A percentile compares a stretch with the other conserved stretches of the same genome.
Evolutionary conservation across 2,888 invertebrate genomes (phyloP).

Genomic region (Eupithecia centaureata): DNA sequence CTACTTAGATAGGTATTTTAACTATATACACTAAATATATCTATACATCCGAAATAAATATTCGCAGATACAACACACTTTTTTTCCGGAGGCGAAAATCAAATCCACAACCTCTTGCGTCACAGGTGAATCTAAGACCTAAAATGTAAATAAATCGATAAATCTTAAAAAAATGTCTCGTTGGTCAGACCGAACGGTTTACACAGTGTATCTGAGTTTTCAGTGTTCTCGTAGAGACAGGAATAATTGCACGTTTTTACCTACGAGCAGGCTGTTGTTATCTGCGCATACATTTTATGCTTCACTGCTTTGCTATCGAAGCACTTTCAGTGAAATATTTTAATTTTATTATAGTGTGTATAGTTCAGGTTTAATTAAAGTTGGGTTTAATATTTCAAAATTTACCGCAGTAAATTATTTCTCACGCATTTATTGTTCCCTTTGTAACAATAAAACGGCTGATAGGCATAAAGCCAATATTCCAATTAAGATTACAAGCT

Average conservation of each 20-base stretch:
- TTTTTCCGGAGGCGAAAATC: too few relatives aligned
- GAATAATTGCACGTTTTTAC: conserved; percentile 10
- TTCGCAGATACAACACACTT: too few relatives aligned
- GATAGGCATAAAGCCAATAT: too few relatives aligned
- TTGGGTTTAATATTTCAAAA: background rate
- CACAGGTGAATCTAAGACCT: too few relatives aligned
- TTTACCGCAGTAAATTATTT: background rate
- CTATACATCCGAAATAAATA: too few relatives aligned
- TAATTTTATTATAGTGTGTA: background rate
- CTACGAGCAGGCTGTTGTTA: background rate
- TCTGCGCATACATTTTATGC: background rate
- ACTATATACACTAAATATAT: too few relatives aligned
- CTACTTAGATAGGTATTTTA: too few relatives aligned
- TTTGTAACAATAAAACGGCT: too few relatives aligned
- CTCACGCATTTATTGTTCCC: too few relatives aligned
- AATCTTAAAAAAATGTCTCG: too few relatives aligned
- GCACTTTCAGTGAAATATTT: background rate
- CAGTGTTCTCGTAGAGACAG: background rate
- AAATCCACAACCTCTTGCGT: too few relatives aligned
- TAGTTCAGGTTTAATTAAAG: background rate
- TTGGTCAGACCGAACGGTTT: background rate
- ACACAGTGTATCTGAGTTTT: background rate
- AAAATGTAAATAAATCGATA: too few relatives aligned
- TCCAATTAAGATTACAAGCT: background rate
- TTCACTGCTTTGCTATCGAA: background rate